A percentile compares a stretch with the other conserved stretches of the same genome.
phyloP scores from a whole-genome alignment of 2,888 invertebrate species.

The Cataglyphis altisquamis region DNA sequence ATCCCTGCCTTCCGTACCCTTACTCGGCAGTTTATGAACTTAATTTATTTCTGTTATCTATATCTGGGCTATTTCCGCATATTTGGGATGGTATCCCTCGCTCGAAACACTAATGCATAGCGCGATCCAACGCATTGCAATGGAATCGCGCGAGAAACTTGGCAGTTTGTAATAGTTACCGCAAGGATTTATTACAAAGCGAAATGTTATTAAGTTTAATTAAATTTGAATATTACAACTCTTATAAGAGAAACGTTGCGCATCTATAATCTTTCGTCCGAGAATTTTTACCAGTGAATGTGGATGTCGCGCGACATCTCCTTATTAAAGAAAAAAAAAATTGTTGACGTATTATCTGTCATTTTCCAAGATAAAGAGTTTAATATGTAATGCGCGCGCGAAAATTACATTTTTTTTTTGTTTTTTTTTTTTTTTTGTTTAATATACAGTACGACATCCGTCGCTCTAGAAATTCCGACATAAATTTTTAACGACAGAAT shows the following conservation, averaged over 20 bases:
- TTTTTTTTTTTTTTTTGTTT: background rate
- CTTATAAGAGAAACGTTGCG: background rate
- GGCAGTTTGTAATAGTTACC: slow-evolving; percentile 36
- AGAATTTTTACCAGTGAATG: background rate
- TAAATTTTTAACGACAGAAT: background rate
- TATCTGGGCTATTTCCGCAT: slow-evolving; percentile 17
- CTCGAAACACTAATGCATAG: slow-evolving; percentile 29
- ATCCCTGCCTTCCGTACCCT: background rate
- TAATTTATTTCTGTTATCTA: slow-evolving; percentile 41
- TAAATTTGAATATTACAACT: slow-evolving; percentile 34
- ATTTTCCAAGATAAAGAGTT: background rate
- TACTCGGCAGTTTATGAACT: slow-evolving; percentile 18
- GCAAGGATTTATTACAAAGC: slow-evolving; percentile 36
- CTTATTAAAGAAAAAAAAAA: background rate
- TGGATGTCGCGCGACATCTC: background rate
- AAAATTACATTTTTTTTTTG: background rate
- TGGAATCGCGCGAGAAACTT: slow-evolving; percentile 28
- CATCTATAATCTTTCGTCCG: background rate
- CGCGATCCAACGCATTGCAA: slow-evolving; percentile 16
- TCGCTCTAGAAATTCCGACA: background rate
- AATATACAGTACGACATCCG: too few relatives aligned
- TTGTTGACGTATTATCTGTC: background rate
- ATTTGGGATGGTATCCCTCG: slow-evolving; percentile 27
- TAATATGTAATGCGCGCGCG: background rate
- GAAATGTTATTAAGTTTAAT: slow-evolving; percentile 41